Conservation (phyloP, 2,888 invertebrate genomes). For the Mellilla xanthometata region DNA sequence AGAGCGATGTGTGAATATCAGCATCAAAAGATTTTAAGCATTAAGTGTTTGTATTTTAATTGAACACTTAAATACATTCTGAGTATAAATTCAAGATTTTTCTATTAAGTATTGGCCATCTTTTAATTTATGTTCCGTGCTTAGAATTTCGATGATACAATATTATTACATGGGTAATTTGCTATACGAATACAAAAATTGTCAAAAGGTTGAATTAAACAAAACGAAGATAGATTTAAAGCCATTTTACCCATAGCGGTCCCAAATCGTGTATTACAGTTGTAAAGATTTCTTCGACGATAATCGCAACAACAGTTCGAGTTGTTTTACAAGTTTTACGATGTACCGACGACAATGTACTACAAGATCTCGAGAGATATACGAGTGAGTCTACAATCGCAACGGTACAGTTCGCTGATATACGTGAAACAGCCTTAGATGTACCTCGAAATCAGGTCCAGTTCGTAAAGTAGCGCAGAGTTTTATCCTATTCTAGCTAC, state of each 20-base stretch:
- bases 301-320: conserved; percentile 12
- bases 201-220: too few species aligned
- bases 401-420: conserved; percentile 33
- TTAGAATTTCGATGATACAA: too few species aligned
- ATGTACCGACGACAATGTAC: conserved; percentile 11
- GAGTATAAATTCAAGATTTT: too few species aligned
- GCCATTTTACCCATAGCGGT: neutral
- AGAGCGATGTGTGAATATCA: too few species aligned
- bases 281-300: conserved; percentile 10
- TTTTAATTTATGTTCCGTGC: too few species aligned
- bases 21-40: too few species aligned
- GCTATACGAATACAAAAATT: too few species aligned
- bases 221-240: too few species aligned
- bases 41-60: too few species aligned
- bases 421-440: conserved; percentile 35
- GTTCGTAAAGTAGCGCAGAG: conserved; percentile 26
- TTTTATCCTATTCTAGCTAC: conserved; percentile 21
- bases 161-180: too few species aligned
- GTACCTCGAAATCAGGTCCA: conserved; percentile 29
- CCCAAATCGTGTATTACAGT: conserved; percentile 1
- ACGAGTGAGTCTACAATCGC: conserved; percentile 21
- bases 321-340: conserved; percentile 18
- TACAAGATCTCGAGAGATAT: conserved; percentile 20
- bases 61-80: too few species aligned
- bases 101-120: too few species aligned